These are phyloP conservation scores for cattle (Bos taurus) DNA, from an alignment of 2,113 vertebrate genomes.

Conservation along the genomic window DNA sequence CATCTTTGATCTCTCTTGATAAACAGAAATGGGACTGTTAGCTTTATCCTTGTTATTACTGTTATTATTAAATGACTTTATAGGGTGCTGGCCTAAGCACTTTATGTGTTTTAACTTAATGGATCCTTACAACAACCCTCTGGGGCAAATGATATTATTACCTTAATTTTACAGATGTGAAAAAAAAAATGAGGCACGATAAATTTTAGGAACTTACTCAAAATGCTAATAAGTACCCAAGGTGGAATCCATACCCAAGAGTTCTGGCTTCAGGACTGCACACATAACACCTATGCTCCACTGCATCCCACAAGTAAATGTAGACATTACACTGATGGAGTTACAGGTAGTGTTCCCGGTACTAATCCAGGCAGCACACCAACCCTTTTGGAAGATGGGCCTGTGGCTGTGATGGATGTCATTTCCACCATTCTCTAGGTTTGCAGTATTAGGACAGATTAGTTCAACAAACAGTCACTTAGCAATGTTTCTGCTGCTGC, in stretches of 20 bases:
- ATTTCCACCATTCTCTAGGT: background rate
- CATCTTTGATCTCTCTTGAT: background rate
- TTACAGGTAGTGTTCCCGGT: background rate
- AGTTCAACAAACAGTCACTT: background rate
- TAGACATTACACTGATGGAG: rapidly evolving
- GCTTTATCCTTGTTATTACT: background rate
- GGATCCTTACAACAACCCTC: background rate
- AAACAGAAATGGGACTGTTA: background rate
- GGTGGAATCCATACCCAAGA: background rate
- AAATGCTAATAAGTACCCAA: background rate
- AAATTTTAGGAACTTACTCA: background rate
- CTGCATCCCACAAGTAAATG: background rate
- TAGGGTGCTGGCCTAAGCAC: background rate
- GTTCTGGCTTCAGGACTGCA: background rate
- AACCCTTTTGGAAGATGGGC: background rate
- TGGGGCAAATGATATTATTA: background rate
- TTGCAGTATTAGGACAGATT: background rate
- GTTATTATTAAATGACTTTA: background rate
- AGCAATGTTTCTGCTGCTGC: background rate
- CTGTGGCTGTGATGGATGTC: background rate
- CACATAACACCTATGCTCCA: background rate
- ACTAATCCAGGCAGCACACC: background rate
- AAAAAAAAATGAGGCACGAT: background rate
- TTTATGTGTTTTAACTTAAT: background rate
- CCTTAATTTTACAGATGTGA: background rate